Base-by-base conservation (phyloP, 2,888 invertebrate species). In the Ceraclea dissimilis region DNA sequence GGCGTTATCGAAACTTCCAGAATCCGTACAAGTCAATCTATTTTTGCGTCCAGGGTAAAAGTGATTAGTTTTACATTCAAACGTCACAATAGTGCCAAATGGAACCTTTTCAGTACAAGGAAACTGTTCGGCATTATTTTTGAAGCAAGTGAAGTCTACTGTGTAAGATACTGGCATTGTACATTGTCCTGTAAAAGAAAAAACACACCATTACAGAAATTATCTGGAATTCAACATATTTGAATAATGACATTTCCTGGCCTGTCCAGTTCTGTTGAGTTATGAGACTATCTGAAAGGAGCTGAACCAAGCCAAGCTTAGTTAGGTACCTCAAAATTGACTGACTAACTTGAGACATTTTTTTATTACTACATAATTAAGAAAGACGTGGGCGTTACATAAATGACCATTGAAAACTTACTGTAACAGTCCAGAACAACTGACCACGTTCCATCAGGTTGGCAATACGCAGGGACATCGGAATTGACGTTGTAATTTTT, bases 1-100 rank as follows among this genome's bases (percentile, higher is more conserved):
- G 19, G 51, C 10, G 17, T 47, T 47, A 34, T 58, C 57, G 47
- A 49, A 57, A 19, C 50, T 49, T 46, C 46, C 46, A 46, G 39
- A 39, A 19, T 56, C 49, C n/a, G n/a, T 44, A 22, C 56, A 56
- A 16, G 34, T 55, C 17, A 55, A 34, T 4, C 8, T 31, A 4
- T 2, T 19, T 19, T 46, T 46, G 19, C 2, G 18, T 20, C 20
- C 31, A 19, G 31, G 18, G 17, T 5, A 16, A 13, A 50, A 43
- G 20, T 56, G 56, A 2, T 33, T 20, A 5, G 18, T 46, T 26
- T 56, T 56, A 22, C 56, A 56, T 2, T 11, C 39, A 10, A 26
- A 19, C 5, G 8, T 21, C 1, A 56, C 47, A 20, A 33, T 17
- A 2, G 56, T 46, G 2, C 51, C 31, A 19, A 16, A n/a, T 10